Evolutionary conservation across 2,797 vertebrate species (phyloP).

Genomic region (Anguilla marmorata): DNA sequence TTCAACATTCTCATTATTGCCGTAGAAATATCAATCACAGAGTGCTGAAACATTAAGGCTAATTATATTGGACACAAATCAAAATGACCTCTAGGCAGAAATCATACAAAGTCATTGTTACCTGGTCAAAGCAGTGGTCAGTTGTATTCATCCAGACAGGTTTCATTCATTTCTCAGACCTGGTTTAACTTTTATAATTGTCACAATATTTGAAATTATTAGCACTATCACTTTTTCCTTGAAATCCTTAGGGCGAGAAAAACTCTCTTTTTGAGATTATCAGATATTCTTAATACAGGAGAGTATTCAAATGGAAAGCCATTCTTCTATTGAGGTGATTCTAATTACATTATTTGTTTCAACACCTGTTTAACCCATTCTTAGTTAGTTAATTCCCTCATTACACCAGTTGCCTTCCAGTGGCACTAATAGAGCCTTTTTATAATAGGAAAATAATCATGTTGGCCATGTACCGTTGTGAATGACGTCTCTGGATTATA

Average conservation of each 20-base stretch:
- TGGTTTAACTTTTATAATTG: neutral
- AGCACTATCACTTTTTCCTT: neutral
- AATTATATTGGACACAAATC: slow-evolving; percentile 5
- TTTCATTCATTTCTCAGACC: neutral
- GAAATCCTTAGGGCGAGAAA: neutral
- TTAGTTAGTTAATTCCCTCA: slow-evolving; percentile 79
- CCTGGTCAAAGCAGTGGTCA: neutral
- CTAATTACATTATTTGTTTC: slow-evolving; percentile 87
- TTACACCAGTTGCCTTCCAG: slow-evolving; percentile 83
- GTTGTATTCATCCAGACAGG: neutral
- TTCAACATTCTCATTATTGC: neutral
- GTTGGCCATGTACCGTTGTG: slow-evolving; percentile 81
- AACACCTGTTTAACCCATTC: slow-evolving; percentile 87
- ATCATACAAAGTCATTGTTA: neutral
- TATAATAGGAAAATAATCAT: slow-evolving; percentile 92
- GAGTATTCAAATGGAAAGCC: slow-evolving; percentile 80
- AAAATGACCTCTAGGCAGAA: slow-evolving; percentile 4
- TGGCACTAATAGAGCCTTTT: slow-evolving; percentile 79
- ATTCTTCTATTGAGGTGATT: slow-evolving; percentile 80
- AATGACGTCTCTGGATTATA: slow-evolving; percentile 91
- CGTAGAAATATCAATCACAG: neutral
- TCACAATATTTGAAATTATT: neutral
- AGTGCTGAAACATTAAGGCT: neutral
- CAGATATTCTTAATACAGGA: slow-evolving; percentile 63
- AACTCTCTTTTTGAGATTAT: neutral